Percentiles rank a stretch among this genome's conserved stretches.
These are phyloP conservation scores for Ameiurus melas DNA, from an alignment of 2,113 vertebrate genomes.

Conservation along the genomic window DNA sequence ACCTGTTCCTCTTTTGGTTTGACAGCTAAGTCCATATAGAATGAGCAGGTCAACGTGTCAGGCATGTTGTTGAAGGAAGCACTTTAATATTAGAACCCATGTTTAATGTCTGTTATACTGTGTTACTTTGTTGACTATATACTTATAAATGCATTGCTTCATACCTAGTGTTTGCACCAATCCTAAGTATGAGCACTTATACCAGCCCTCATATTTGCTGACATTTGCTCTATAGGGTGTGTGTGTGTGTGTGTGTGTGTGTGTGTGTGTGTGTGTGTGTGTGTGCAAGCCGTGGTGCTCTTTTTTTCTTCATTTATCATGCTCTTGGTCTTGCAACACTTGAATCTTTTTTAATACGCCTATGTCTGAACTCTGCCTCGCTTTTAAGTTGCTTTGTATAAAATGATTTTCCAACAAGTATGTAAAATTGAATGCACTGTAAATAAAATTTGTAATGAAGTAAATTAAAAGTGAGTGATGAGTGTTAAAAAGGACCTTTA, in stretches of 20 bases:
- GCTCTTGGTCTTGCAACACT: not conserved
- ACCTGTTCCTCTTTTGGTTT: conserved; percentile 30
- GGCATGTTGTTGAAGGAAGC: not conserved
- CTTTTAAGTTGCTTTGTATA: not conserved
- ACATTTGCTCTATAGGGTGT: not conserved
- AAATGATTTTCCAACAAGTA: not conserved
- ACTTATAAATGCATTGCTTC: not conserved
- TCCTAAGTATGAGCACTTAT: not conserved
- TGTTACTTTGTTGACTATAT: not conserved
- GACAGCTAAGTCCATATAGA: not conserved
- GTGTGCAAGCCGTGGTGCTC: not conserved
- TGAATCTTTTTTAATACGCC: not conserved
- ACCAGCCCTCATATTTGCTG: not conserved
- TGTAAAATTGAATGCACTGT: not conserved
- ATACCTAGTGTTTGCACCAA: not conserved
- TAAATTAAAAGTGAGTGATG: not conserved
- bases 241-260: conserved; percentile 11
- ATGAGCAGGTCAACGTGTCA: not conserved
- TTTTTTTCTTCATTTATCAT: not conserved
- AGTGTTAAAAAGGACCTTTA: not conserved
- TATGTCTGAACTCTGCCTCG: not conserved
- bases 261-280: not conserved
- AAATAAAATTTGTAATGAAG: not conserved
- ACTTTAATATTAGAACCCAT: not conserved
- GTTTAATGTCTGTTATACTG: not conserved